Base-by-base conservation (phyloP, 2,113 vertebrate genomes). In the Rhineura floridana region DNA sequence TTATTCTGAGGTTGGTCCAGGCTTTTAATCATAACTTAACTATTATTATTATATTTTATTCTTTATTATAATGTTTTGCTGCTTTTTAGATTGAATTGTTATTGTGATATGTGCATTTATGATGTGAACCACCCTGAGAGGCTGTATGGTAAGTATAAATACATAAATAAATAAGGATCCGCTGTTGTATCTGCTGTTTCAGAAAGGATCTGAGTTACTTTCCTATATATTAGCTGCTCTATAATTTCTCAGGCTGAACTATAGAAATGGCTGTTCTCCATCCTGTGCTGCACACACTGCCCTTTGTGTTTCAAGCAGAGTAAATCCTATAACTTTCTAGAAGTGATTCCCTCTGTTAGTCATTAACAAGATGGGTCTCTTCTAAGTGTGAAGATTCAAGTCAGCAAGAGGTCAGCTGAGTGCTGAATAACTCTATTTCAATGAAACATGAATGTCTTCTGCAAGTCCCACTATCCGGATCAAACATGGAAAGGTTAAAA, bases 141-240 rank as follows among this genome's bases (percentile, higher is more conserved):
- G 19, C 21, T 39, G n/a, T 39, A 10, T 39, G 17, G n/a, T n/a
- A n/a, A n/a, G n/a, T n/a, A n/a, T 28, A 72, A 33, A 33, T 33
- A 79, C 78, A 91, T 12, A 48, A 39, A 59, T 23, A 72, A 72
- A 72, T 39, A 72, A 59, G 39, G 11, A 63, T n/a, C n/a, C n/a
- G n/a, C n/a, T n/a, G n/a, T n/a, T n/a, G n/a, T n/a, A 92, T 88
- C 62, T 83, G 42, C 88, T 81, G 7, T 52, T 85, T 80, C n/a
- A 91, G 33, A n/a, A 55, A 65, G n/a, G 15, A 55, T 42, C 39
- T 77, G 39, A 85, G 90, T 23, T 36, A 77, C 8, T 30, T 10
- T 87, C 42, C 85, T 30, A 33, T 8, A 1, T 83, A 67, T 69
- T 42, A 28, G 5, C 2, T 11, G 33, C 81, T 88, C 28, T 75